Percentiles rank a stretch among this genome's conserved stretches.
These are phyloP conservation scores for human (Homo sapiens) DNA, from an alignment of 2,113 vertebrate genomes.

Conservation along the genomic window GRCh38 chr17:80607501-80608000, in stretches of 20 bases:
- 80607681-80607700: not conserved
- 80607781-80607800: not conserved
- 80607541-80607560: not conserved
- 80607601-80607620: not conserved
- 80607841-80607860: not conserved
- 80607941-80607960: not conserved
- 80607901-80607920: not conserved
- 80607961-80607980: not conserved
- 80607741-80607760: too few species aligned
- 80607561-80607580: not conserved
- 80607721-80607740: not conserved
- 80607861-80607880: not conserved
- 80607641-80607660: not conserved
- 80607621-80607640: not conserved
- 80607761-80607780: accelerated
- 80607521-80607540: not conserved
- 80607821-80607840: not conserved
- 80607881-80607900: not conserved
- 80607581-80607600: too few species aligned
- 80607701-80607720: too few species aligned
- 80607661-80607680: not conserved
- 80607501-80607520: not conserved
- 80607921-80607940: not conserved
- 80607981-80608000: not conserved
- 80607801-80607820: not conserved